Evolutionary conservation across 2,797 vertebrate species (phyloP).

Genomic region (Graptemys geographica): DNA sequence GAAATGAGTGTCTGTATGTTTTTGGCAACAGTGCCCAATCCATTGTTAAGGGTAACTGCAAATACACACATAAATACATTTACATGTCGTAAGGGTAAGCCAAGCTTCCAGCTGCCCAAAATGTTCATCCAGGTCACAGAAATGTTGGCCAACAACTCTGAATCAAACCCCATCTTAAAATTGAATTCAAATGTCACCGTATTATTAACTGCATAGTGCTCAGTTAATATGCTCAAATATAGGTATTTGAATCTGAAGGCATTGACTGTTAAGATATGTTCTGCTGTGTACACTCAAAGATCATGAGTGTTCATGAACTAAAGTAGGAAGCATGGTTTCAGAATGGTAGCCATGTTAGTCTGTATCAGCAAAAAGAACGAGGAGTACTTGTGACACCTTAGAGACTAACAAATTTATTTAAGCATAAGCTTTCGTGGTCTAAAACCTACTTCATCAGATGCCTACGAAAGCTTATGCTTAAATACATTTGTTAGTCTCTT

Average conservation of each 20-base stretch:
- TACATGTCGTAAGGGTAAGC: fast-evolving
- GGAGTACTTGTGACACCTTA: too few species aligned
- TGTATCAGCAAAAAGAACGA: too few species aligned
- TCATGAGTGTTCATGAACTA: neutral
- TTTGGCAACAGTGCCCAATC: neutral
- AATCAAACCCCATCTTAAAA: neutral
- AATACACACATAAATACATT: neutral
- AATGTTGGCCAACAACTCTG: neutral
- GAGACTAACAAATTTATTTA: too few species aligned
- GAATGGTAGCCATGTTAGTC: too few species aligned
- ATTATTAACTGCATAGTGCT: neutral
- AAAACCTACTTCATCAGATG: too few species aligned
- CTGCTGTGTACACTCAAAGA: neutral
- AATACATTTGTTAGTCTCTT: too few species aligned
- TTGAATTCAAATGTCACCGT: neutral
- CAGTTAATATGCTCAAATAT: neutral
- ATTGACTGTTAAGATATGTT: neutral
- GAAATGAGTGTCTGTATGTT: neutral
- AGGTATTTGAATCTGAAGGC: neutral
- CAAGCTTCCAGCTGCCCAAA: neutral
- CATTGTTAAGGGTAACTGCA: neutral
- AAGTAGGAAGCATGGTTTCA: neutral
- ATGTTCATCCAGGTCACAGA: neutral
- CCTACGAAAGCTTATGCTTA: too few species aligned
- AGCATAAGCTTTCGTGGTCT: too few species aligned